Evolutionary conservation across 2,888 invertebrate species (phyloP).

Genomic region (Macrophya annulata): DNA sequence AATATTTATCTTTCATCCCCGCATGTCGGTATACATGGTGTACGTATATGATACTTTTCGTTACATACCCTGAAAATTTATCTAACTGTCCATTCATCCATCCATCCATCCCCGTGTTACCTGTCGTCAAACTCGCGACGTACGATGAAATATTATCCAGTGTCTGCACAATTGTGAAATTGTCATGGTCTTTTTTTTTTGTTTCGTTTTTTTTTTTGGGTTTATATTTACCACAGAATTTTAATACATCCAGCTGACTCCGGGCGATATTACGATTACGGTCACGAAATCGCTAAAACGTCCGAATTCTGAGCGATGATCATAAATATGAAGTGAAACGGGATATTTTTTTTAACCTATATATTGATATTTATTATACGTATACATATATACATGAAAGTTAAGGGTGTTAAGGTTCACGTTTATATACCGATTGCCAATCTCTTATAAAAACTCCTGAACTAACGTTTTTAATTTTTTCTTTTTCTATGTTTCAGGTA

Average conservation of each 20-base stretch:
- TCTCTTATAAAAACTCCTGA: not conserved
- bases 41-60: not conserved
- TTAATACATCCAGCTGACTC: constrained; percentile 8
- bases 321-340: not conserved
- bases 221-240: not conserved
- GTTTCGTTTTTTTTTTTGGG: not conserved
- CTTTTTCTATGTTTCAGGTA: constrained; percentile 44
- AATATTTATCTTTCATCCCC: not conserved
- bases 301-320: constrained; percentile 39
- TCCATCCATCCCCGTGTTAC: not conserved
- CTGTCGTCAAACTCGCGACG: not conserved
- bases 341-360: constrained; percentile 15
- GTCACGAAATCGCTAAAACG: constrained; percentile 31
- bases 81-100: not conserved
- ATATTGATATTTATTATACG: not conserved
- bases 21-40: too few relatives aligned
- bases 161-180: constrained; percentile 14
- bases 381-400: not conserved
- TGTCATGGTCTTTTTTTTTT: too few relatives aligned
- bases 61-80: not conserved
- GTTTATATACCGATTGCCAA: not conserved
- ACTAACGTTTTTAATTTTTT: not conserved
- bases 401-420: not conserved
- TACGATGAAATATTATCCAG: constrained; percentile 30
- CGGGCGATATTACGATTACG: constrained; percentile 24